These are phyloP conservation scores for Ursus arctos DNA, from an alignment of 2,113 vertebrate genomes.

Conservation along the genomic window DNA sequence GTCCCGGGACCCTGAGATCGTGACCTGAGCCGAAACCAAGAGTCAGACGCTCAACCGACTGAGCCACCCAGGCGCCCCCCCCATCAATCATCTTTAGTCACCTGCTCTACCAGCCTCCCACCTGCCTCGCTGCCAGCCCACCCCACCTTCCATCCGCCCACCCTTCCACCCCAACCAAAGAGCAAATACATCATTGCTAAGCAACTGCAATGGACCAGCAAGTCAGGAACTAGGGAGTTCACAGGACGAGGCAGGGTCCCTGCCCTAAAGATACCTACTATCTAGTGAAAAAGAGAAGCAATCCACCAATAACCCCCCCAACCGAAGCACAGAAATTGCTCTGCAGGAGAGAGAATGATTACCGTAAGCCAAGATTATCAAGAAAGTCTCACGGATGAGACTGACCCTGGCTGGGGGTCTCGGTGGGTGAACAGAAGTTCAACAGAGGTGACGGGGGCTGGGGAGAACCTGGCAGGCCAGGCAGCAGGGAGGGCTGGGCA, in stretches of 20 bases:
- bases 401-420: background rate
- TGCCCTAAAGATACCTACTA: background rate
- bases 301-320: background rate
- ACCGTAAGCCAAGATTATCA: background rate
- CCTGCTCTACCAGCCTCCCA: no score
- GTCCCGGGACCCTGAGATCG: background rate
- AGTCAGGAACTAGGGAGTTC: background rate
- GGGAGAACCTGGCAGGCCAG: background rate
- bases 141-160: background rate
- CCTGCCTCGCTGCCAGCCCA: background rate
- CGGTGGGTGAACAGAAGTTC: background rate
- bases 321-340: background rate
- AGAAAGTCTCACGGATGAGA: background rate
- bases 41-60: background rate
- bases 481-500: background rate
- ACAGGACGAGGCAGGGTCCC: background rate
- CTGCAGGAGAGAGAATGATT: background rate
- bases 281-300: background rate
- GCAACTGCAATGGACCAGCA: background rate
- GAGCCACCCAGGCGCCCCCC: background rate
- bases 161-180: background rate
- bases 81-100: background rate
- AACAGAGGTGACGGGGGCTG: fast-evolving
- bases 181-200: background rate
- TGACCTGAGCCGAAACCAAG: background rate